Evolutionary conservation across 2,888 invertebrate species (phyloP), one percentile per base, ranked within the genome.

Genomic region (Synanthedon tipuliformis): DNA sequence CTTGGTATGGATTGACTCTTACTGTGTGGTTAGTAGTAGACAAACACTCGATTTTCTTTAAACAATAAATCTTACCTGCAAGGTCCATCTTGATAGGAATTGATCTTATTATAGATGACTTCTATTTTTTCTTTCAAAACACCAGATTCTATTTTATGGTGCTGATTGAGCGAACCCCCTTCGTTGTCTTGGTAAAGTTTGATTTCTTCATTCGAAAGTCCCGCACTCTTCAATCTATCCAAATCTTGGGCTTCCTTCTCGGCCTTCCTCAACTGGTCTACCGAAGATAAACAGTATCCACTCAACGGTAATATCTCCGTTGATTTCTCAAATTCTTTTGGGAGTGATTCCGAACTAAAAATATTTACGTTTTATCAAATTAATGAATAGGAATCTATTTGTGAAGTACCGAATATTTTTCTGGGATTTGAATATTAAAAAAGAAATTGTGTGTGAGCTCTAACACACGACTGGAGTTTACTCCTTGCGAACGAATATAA

Each of bases 171-270:
- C 12, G 66, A 58, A 2, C 85, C 86, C 23, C 77, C 75, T 65
- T 88, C 79, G 61, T 81, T 80, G 51, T 88, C 88, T 48, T 77
- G 69, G 51, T 85, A 85, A n/a, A 90, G 58, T 60, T 84, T 75
- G 16, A 89, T 78, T 69, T 90, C 89, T 4, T 88, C 82, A 51
- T 74, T 67, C 4, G 81, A 74, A 4, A 90, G 68, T 40, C 88
- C 89, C 48, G 76, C 78, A 51, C 77, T 81, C 60, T 83, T 89
- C 51, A 90, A 62, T 65, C 73, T 71, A 67, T 89, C 89, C 48
- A 80, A 62, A 60, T 79, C 68, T 48, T 81, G 71, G 18, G 82
- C 62, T 50, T 81, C 73, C 48, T 78, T 68, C 56, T 87, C 75
- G 1, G 73, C 74, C 53, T 78, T 70, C 55, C 76, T 68, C 60